A percentile compares a stretch with the other conserved stretches of the same genome.
phyloP scores from a whole-genome alignment of 2,113 vertebrate genomes.

The Scophthalmus maximus region DNA sequence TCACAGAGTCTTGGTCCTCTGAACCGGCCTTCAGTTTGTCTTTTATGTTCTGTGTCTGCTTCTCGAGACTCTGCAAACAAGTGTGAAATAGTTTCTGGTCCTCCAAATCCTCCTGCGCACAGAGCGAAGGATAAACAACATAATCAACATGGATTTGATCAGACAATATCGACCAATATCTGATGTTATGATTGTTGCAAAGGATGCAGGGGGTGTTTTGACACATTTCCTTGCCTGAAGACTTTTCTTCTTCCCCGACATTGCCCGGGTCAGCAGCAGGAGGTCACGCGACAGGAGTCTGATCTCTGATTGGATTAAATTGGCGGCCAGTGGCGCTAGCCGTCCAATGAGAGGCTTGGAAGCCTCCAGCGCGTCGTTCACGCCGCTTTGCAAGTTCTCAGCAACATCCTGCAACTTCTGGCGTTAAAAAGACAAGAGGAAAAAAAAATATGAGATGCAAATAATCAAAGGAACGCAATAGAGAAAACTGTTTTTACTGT shows the following conservation, averaged over 20 bases:
- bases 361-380: conserved; percentile 71
- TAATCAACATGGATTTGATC: not conserved
- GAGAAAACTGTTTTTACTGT: not conserved
- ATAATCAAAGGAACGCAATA: not conserved
- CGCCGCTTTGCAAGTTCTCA: conserved; percentile 70
- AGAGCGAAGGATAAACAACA: not conserved
- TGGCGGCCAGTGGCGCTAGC: conserved; percentile 58
- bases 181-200: not conserved
- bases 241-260: conserved; percentile 77
- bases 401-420: conserved; percentile 82
- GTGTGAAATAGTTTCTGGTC: conserved; percentile 81
- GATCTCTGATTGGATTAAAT: conserved; percentile 79
- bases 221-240: conserved; percentile 81
- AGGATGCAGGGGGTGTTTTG: not conserved
- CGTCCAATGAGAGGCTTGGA: conserved; percentile 80
- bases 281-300: conserved; percentile 80
- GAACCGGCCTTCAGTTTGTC: conserved; percentile 60
- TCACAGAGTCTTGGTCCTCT: conserved; percentile 59
- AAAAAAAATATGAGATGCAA: not conserved
- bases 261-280: conserved; percentile 81
- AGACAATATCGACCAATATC: too few relatives aligned
- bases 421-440: not conserved
- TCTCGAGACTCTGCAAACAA: conserved; percentile 81
- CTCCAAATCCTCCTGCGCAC: conserved; percentile 73
- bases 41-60: conserved; percentile 67